Conservation (phyloP, 2,888 invertebrate species). For the Cataglyphis altisquamis region DNA sequence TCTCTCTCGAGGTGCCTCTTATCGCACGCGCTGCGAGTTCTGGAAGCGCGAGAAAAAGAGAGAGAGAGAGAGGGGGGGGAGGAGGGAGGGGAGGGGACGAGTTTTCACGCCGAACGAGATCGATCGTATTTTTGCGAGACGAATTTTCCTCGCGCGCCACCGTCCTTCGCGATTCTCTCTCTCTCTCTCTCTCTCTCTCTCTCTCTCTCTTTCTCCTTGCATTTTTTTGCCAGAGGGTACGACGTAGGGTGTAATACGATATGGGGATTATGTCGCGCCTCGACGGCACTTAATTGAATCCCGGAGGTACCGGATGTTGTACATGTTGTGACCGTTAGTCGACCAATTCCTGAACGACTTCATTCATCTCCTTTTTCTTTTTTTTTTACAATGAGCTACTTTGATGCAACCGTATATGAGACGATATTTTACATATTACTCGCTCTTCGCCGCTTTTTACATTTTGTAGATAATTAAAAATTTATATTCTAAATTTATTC, state of each 20-base stretch:
- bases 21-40: constrained; percentile 15
- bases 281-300: constrained; percentile 72
- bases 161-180: neutral
- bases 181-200: constrained; percentile 10
- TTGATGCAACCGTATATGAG: constrained; percentile 8
- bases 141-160: constrained; percentile 9
- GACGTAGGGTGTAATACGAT: constrained; percentile 69
- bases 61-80: no score
- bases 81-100: neutral
- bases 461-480: neutral
- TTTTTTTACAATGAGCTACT: constrained; percentile 31
- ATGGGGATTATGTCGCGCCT: constrained; percentile 67
- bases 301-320: constrained; percentile 64
- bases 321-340: constrained; percentile 67
- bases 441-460: neutral
- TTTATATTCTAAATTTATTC: neutral
- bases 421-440: constrained; percentile 1
- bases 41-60: no score
- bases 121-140: constrained; percentile 16
- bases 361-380: constrained; percentile 39
- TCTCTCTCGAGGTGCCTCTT: constrained; percentile 9
- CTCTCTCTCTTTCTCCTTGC: constrained; percentile 6
- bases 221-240: constrained; percentile 24
- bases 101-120: constrained; percentile 19
- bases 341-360: constrained; percentile 53